phyloP scores from a whole-genome alignment of 2,113 vertebrate genomes.

The Dicaeum eximium region DNA sequence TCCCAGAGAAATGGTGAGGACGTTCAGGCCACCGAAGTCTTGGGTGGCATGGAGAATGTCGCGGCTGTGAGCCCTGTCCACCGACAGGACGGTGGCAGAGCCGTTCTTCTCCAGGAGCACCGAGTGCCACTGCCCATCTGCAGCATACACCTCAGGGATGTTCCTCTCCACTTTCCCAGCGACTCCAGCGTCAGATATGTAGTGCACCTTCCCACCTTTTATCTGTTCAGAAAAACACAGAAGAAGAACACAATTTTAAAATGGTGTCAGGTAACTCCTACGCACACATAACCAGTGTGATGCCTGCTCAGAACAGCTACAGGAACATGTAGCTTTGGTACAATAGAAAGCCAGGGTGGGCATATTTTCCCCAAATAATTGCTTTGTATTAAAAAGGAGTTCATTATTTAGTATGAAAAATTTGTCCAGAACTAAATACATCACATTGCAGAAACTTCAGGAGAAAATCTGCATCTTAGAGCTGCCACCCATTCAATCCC shows the following conservation, averaged over 20 bases:
- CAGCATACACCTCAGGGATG: constrained; percentile 78
- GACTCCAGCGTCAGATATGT: constrained; percentile 87
- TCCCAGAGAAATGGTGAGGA: constrained; percentile 90
- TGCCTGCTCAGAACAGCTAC: background rate
- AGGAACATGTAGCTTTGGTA: rapidly evolving
- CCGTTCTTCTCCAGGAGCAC: constrained; percentile 83
- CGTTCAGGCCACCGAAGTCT: constrained; percentile 88
- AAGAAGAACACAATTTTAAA: background rate
- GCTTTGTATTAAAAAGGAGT: background rate
- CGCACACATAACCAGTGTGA: rapidly evolving
- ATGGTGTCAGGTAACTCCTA: rapidly evolving
- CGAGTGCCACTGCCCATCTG: constrained; percentile 92
- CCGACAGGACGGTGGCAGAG: constrained; percentile 76
- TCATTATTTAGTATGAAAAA: background rate
- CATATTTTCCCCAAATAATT: background rate
- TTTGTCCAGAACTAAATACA: background rate
- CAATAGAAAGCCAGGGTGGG: background rate
- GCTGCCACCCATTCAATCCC: background rate
- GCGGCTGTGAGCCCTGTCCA: constrained; percentile 76
- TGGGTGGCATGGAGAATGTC: constrained; percentile 85
- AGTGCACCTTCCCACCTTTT: constrained; percentile 90
- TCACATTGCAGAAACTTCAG: background rate
- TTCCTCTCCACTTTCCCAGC: constrained; percentile 92
- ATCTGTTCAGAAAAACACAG: constrained; percentile 71
- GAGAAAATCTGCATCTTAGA: background rate